Conservation (phyloP, 2,797 vertebrate genomes). For the Arctocebus calabarensis region DNA sequence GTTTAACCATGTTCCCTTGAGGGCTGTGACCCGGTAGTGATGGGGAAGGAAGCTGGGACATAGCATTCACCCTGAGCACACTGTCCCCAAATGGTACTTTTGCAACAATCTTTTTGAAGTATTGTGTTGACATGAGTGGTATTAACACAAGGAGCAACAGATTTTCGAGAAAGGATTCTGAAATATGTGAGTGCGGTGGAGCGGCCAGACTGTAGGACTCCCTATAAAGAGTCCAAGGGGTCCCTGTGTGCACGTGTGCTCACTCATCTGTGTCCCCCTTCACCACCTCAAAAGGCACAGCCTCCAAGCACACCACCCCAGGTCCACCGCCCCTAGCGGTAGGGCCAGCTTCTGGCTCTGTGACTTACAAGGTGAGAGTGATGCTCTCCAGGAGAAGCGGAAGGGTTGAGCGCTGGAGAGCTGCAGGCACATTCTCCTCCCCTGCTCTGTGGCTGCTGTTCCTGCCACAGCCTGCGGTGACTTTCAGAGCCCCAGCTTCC, state of each 20-base stretch:
- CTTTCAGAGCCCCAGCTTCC: slow-evolving; percentile 23
- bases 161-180: not conserved
- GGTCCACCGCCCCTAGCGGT: not conserved
- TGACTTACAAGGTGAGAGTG: not conserved
- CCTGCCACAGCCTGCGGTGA: not conserved
- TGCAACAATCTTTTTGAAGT: not conserved
- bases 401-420: not conserved
- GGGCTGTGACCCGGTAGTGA: not conserved
- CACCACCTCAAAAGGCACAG: not conserved
- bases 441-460: not conserved
- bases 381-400: not conserved
- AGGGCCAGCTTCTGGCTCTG: not conserved
- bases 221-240: not conserved
- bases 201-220: not conserved
- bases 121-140: not conserved
- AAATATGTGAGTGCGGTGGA: not conserved
- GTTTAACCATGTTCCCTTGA: not conserved
- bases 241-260: not conserved
- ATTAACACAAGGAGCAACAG: not conserved
- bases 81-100: not conserved
- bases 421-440: not conserved
- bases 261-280: too few species aligned
- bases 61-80: not conserved
- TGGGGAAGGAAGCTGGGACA: not conserved
- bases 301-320: fast-evolving